Evolutionary conservation across 2,113 vertebrate species (phyloP), one percentile per base, ranked within the genome.

Genomic region (Calidris pygmaea): DNA sequence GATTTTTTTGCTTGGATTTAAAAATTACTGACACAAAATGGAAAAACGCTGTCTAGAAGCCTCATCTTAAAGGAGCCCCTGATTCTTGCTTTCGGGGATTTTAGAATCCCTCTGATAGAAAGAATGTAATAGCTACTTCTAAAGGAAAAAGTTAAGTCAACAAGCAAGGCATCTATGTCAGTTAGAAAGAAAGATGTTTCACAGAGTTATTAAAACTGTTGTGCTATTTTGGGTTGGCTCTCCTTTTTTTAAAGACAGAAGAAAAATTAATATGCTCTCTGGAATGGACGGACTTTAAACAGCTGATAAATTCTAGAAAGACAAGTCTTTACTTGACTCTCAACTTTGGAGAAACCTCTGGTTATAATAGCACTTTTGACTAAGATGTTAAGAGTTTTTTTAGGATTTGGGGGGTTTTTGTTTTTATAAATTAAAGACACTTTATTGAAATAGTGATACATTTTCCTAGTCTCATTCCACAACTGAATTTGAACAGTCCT

Each of bases 141-240:
- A 34, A 79, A 78, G 68, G 70, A 65, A 92, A 87, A 89, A 67
- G 34, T 23, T 91, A 41, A 93, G 78, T 73, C 84, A 96, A 91
- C 58, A 87, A 85, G 81, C 41, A 79, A 90, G 55, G 50, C 41
- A 70, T 53, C 43, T 59, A 37, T 34, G 34, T 29, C 20, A 71
- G 52, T 43, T 45, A 53, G 70, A 86, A 77, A 86, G 56, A 72
- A 82, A 66, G n/a, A 85, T 30, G 15, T 14, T 92, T 86, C 76
- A 75, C 5, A 0, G 90, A 95, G 63, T 58, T 84, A 68, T 75
- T 82, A 80, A 79, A 90, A 66, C n/a, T 53, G 74, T 56, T 79
- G 55, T 76, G 62, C 58, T 91, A 72, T 85, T 89, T 94, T 76
- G 32, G 16, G 32, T 73, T 91, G n/a, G 13, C 17, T 67, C 16